Base-by-base conservation (phyloP, 1,140 invertebrate species). In the Trachelipus rathkii region DNA sequence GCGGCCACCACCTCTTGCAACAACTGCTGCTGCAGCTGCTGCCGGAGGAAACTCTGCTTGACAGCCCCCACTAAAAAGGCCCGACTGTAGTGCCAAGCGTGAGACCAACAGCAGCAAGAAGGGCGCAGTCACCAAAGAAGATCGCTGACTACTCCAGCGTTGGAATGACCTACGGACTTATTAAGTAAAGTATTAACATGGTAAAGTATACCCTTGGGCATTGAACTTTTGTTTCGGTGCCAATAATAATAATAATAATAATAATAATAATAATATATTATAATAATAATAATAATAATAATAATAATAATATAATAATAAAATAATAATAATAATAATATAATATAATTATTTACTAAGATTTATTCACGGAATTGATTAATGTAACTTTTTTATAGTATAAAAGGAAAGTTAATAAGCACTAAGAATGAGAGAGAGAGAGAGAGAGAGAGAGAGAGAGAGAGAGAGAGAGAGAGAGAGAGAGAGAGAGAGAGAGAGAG, bases 121-220 rank as follows among this genome's bases (percentile, higher is more conserved):
- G 85, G 67, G 84, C 72, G 71, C 77, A 81, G 82, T 81, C 78
- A 43, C 77, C 77, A 8, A 80, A 78, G 80, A 81, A 71, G 71
- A 73, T 71, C 81, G 83, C n/a, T 78, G 73, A 15, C 50, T 4
- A 79, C 78, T 79, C 82, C 83, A 77, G 83, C n/a, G 75, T 82
- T 87, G 74, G 84, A n/a, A 85, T 78, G 87, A 88, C 82, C 85
- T 89, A 83, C 89, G 89, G 88, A 87, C 89, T 82, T 89, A 89
- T 85, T n/a, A n/a, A 89, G 89, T 89, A n/a, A 85, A 89, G 88
- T 89, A 83, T 33, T 10, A 15, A 60, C 33, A 33, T 33, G 10
- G n/a, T n/a, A 15, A 19, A 46, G 10, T 0, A 10, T 23, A 66
- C n/a, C n/a, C n/a, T 2, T 66, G 60, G 15, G 60, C 7, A n/a